Percentiles rank a stretch among this genome's conserved stretches.
These are phyloP conservation scores for Parapsyche elsis DNA, from an alignment of 1,140 invertebrate genomes.

Conservation along the genomic window DNA sequence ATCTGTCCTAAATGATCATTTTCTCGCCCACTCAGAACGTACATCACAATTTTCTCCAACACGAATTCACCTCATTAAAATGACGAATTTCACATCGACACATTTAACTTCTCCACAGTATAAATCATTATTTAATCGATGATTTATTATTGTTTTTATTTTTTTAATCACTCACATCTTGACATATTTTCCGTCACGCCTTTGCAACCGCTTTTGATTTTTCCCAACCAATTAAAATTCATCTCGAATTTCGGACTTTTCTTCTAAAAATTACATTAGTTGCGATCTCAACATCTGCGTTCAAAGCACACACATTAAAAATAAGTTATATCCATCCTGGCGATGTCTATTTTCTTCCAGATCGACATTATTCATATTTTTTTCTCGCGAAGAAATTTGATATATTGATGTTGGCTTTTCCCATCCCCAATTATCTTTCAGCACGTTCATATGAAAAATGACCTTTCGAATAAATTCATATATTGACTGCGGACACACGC, in stretches of 20 bases:
- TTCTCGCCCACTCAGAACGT: no score
- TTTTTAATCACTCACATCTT: no score
- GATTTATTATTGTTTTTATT: no score
- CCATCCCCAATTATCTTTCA: slow-evolving; percentile 33
- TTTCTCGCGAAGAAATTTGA: slow-evolving; percentile 24
- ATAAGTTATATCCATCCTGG: not conserved
- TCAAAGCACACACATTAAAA: slow-evolving; percentile 6
- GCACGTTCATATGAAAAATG: slow-evolving; percentile 26
- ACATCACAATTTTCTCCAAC: no score
- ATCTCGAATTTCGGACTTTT: not conserved
- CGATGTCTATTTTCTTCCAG: not conserved
- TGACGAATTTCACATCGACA: no score
- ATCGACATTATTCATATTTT: not conserved
- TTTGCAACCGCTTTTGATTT: not conserved
- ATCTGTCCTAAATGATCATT: no score
- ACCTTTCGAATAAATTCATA: slow-evolving; percentile 1
- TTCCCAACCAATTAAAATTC: slow-evolving; percentile 22
- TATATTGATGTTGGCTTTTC: slow-evolving; percentile 31
- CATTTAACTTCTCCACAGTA: no score
- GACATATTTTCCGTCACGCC: no score
- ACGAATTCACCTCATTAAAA: no score
- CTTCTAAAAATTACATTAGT: slow-evolving; percentile 1
- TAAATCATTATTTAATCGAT: no score
- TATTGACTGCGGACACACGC: not conserved
- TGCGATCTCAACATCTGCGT: slow-evolving; percentile 19